phyloP scores from a whole-genome alignment of 2,797 vertebrate genomes.

The Potorous gilbertii region DNA sequence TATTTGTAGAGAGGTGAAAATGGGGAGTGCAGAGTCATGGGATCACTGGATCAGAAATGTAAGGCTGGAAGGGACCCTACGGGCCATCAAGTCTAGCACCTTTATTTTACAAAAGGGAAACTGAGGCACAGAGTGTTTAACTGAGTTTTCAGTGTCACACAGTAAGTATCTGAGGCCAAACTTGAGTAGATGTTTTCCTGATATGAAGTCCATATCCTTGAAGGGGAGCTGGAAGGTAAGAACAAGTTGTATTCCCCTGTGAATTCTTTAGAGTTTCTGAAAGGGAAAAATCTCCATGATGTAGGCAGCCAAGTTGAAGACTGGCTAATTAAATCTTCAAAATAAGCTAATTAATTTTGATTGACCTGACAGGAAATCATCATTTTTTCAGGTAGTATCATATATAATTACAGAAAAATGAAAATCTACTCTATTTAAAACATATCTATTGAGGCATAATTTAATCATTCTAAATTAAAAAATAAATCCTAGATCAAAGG shows the following conservation, averaged over 20 bases:
- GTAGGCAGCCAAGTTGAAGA: not conserved
- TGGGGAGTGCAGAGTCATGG: too few species aligned
- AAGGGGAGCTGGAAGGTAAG: not conserved
- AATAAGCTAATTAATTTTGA: not conserved
- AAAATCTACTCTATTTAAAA: slow-evolving; percentile 15
- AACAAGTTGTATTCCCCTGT: not conserved
- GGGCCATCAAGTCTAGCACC: not conserved
- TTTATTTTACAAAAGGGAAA: not conserved
- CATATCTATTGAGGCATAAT: slow-evolving; percentile 4
- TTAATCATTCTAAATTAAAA: not conserved
- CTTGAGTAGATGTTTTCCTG: not conserved
- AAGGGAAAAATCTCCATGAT: not conserved
- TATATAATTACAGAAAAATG: slow-evolving; percentile 20
- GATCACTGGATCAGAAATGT: not conserved
- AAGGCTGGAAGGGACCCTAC: not conserved
- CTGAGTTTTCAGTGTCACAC: not conserved
- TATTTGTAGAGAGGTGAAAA: not conserved
- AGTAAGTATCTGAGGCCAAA: not conserved
- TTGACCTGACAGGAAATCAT: not conserved
- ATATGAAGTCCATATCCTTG: not conserved
- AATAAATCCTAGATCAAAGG: not conserved
- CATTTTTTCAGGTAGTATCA: not conserved
- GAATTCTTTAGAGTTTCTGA: not conserved
- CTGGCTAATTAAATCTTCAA: not conserved
- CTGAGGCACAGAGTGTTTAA: not conserved